Percentiles rank a stretch among this genome's conserved stretches.
Conservation (phyloP, 2,797 vertebrate genomes). For the Buceros bicornis region DNA sequence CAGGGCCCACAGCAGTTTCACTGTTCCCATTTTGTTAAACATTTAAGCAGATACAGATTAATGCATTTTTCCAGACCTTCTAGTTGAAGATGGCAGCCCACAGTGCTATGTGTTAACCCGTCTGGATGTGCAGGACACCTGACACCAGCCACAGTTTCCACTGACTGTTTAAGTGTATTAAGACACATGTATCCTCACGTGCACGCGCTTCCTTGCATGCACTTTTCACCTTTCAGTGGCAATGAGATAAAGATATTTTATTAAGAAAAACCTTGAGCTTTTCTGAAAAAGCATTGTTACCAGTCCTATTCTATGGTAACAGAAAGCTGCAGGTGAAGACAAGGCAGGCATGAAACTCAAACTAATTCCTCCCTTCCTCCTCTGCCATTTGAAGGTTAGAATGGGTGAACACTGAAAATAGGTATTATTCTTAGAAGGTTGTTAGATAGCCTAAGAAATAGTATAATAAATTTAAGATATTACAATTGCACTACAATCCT, state of each 20-base stretch:
- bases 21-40: background rate
- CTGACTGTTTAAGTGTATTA: background rate
- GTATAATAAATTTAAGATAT: background rate
- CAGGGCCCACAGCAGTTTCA: background rate
- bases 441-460: background rate
- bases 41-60: background rate
- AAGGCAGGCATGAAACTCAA: background rate
- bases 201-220: background rate
- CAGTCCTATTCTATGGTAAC: background rate
- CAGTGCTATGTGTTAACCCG: rapidly evolving
- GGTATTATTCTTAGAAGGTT: background rate
- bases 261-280: background rate
- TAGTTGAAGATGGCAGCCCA: background rate
- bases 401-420: background rate
- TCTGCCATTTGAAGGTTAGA: background rate
- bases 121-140: background rate
- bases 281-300: background rate
- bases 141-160: background rate
- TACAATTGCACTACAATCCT: background rate
- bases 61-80: background rate
- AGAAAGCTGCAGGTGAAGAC: background rate
- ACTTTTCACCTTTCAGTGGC: background rate
- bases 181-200: background rate
- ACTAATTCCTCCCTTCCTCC: background rate
- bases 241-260: background rate